Evolutionary conservation across 2,888 invertebrate species (phyloP).

Genomic region (Aplocera efformata): DNA sequence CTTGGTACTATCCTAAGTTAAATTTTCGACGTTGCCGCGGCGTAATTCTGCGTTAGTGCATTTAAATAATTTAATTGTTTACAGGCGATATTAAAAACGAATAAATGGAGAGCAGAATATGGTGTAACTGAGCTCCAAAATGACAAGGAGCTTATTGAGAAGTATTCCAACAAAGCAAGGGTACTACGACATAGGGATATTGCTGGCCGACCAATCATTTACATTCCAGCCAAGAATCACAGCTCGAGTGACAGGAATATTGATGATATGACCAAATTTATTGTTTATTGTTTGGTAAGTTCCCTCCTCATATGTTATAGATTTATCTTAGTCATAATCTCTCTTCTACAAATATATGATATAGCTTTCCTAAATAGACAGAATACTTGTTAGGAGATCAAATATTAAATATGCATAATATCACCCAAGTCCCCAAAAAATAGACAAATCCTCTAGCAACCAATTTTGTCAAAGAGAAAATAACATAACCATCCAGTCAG

Average conservation of each 20-base stretch:
- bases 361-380: no score
- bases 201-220: conserved; percentile 86
- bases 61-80: conserved; percentile 27
- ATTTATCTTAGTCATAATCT: no score
- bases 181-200: conserved; percentile 87
- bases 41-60: no score
- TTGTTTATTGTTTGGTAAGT: conserved; percentile 86
- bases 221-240: conserved; percentile 89
- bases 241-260: conserved; percentile 85
- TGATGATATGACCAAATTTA: conserved; percentile 88
- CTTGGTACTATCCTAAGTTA: no score
- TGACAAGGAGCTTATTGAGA: conserved; percentile 76
- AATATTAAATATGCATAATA: no score
- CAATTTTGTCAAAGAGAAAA: no score
- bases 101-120: conserved; percentile 89
- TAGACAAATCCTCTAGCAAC: no score
- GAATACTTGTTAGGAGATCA: no score
- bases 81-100: conserved; percentile 88
- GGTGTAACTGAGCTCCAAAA: conserved; percentile 82
- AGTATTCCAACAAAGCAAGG: conserved; percentile 83
- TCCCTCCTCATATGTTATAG: neutral
- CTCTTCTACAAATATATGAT: no score
- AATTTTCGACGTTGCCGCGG: no score
- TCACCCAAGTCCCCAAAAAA: no score
- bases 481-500: no score